phyloP scores from a whole-genome alignment of 2,113 vertebrate genomes.

The Triplophysa dalaica region DNA sequence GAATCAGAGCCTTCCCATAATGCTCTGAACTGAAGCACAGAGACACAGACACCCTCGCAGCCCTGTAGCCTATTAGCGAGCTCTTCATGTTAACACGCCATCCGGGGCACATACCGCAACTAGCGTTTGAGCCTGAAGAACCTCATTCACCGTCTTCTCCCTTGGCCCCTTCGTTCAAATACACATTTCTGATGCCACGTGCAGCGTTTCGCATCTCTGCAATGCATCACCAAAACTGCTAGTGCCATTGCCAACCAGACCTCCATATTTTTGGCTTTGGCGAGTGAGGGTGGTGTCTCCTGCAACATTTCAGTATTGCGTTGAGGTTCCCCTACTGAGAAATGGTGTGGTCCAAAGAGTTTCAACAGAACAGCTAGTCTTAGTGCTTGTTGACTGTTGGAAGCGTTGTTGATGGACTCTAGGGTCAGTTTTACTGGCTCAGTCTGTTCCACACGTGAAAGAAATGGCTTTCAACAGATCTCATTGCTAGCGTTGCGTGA shows the following conservation, averaged over 20 bases:
- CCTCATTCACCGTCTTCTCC: conserved; percentile 29
- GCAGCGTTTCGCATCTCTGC: conserved; percentile 21
- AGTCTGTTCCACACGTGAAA: conserved; percentile 8
- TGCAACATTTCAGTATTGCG: conserved; percentile 12
- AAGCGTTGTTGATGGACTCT: conserved; percentile 5
- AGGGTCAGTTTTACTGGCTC: conserved; percentile 1
- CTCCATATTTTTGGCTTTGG: conserved; percentile 38
- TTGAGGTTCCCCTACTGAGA: conserved; percentile 11
- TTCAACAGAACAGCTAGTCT: neutral
- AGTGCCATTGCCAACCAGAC: conserved; percentile 36
- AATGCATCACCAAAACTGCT: conserved; percentile 20
- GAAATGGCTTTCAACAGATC: conserved; percentile 4
- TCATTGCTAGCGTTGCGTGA: conserved; percentile 3
- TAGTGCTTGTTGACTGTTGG: neutral
- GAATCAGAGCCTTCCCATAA: conserved; percentile 61
- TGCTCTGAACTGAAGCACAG: conserved; percentile 43
- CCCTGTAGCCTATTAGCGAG: conserved; percentile 53
- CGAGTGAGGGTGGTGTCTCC: conserved; percentile 9
- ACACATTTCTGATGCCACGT: conserved; percentile 22
- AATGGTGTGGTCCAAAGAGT: neutral
- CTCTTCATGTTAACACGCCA: conserved; percentile 32
- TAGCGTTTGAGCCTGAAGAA: conserved; percentile 17
- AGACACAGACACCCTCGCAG: conserved; percentile 59
- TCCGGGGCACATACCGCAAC: conserved; percentile 5
- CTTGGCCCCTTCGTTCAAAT: conserved; percentile 28